These are phyloP conservation scores for Azorinus chamasolen DNA, from an alignment of 2,888 invertebrate genomes.

Conservation along the genomic window DNA sequence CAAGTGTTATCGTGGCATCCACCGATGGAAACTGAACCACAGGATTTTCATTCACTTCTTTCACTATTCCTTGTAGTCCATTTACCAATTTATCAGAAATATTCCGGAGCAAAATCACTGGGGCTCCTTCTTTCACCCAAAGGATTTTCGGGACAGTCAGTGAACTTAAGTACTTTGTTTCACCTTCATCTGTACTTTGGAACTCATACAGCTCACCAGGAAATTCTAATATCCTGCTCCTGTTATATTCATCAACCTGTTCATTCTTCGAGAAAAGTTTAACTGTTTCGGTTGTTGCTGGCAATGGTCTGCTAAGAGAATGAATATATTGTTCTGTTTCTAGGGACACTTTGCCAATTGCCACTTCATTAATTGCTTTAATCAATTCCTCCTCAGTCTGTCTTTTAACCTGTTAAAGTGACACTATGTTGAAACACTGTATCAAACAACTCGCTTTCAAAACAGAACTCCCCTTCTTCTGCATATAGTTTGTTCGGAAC, in stretches of 20 bases:
- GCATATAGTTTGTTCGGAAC: constrained; percentile 18
- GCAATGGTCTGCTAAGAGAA: constrained; percentile 7
- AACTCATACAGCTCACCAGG: constrained; percentile 12
- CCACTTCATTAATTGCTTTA: constrained; percentile 11
- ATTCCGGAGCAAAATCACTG: constrained; percentile 20
- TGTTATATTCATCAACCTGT: constrained; percentile 15
- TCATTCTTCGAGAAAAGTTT: constrained; percentile 22
- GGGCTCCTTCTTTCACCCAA: constrained; percentile 12
- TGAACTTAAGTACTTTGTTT: constrained; percentile 1
- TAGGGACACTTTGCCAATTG: not conserved
- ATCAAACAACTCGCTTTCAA: constrained; percentile 30
- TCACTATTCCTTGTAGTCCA: constrained; percentile 9
- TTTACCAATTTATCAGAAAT: constrained; percentile 5
- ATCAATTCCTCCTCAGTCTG: constrained; percentile 2
- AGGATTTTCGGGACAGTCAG: constrained; percentile 9
- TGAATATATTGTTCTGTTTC: constrained; percentile 5
- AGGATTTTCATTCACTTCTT: not conserved
- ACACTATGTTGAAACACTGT: constrained; percentile 32
- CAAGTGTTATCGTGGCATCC: not conserved
- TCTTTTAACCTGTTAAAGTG: constrained; percentile 22
- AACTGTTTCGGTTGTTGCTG: not conserved
- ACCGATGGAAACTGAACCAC: constrained; percentile 10
- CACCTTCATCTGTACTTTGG: constrained; percentile 7
- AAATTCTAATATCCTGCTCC: constrained; percentile 5
- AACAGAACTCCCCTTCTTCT: constrained; percentile 40